Conservation (phyloP, 2,113 vertebrate genomes). For the Podarcis muralis region DNA sequence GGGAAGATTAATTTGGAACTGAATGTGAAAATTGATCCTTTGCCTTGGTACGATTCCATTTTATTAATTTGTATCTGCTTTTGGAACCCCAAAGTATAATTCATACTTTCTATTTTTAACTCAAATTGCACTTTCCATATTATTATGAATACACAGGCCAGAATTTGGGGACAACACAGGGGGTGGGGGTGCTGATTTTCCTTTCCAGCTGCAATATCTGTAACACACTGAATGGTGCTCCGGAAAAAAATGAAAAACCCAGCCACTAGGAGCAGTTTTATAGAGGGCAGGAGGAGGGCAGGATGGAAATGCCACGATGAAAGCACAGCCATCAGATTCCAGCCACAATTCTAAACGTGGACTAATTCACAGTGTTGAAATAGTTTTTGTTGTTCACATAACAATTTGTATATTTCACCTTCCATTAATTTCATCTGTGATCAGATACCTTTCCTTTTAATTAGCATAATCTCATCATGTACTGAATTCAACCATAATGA, state of each 20-base stretch:
- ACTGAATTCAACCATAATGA: conserved; percentile 28
- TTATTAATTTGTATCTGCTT: too few relatives aligned
- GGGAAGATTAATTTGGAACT: too few relatives aligned
- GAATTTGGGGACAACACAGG: background rate
- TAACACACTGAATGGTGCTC: background rate
- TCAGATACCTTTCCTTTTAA: conserved; percentile 24
- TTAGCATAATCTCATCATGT: conserved; percentile 24
- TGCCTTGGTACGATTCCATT: too few relatives aligned
- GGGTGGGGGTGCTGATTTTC: background rate
- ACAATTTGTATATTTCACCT: conserved; percentile 17
- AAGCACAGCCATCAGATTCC: background rate
- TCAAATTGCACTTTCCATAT: background rate
- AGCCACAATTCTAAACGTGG: background rate
- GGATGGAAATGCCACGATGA: background rate
- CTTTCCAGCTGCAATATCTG: background rate
- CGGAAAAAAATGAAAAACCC: background rate
- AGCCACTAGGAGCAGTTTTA: background rate
- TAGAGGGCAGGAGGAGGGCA: background rate
- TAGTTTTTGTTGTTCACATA: conserved; percentile 1
- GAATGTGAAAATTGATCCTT: too few relatives aligned
- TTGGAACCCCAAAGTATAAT: background rate
- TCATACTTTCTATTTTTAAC: background rate
- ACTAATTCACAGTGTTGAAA: background rate
- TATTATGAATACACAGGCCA: too few relatives aligned
- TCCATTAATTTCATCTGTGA: conserved; percentile 11